Evolutionary conservation across 2,113 vertebrate species (phyloP).

Genomic region (Ancistrus triradiatus): DNA sequence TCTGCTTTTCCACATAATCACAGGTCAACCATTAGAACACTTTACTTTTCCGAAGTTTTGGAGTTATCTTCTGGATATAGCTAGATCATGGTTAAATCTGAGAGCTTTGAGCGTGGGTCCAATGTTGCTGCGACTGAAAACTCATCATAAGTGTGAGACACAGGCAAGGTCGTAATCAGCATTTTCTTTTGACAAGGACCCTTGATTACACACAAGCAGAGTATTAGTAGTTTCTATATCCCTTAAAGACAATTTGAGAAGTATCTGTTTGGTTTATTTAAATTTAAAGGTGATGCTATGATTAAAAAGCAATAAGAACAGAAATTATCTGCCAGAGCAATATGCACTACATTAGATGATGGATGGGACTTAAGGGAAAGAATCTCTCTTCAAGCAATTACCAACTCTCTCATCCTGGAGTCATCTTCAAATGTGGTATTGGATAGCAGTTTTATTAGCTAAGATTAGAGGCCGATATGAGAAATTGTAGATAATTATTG

Average conservation of each 20-base stretch:
- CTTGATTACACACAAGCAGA: too few species aligned
- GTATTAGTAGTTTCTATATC: too few species aligned
- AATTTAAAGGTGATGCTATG: slow-evolving; percentile 41
- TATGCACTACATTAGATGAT: slow-evolving; percentile 64
- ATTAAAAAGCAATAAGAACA: slow-evolving; percentile 56
- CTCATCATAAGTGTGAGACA: neutral
- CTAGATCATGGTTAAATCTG: neutral
- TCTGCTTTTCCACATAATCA: slow-evolving; percentile 8
- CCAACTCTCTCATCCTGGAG: slow-evolving; percentile 53
- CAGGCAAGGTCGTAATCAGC: slow-evolving; percentile 7
- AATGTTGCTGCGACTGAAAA: slow-evolving; percentile 2
- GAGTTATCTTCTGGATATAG: too few species aligned
- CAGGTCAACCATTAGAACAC: neutral
- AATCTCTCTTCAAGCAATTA: slow-evolving; percentile 59
- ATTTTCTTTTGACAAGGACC: slow-evolving; percentile 2
- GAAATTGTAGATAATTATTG: slow-evolving; percentile 62
- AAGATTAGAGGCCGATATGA: slow-evolving; percentile 62
- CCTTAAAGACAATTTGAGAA: neutral
- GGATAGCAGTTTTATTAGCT: slow-evolving; percentile 71
- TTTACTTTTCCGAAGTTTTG: too few species aligned
- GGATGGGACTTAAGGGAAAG: slow-evolving; percentile 59
- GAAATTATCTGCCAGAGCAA: slow-evolving; percentile 55
- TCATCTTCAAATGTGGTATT: slow-evolving; percentile 55
- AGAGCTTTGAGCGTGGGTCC: neutral
- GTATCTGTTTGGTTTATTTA: slow-evolving; percentile 49